Percentiles rank a stretch among this genome's conserved stretches.
Conservation (phyloP, 2,113 vertebrate genomes). For the Electrona antarctica region DNA sequence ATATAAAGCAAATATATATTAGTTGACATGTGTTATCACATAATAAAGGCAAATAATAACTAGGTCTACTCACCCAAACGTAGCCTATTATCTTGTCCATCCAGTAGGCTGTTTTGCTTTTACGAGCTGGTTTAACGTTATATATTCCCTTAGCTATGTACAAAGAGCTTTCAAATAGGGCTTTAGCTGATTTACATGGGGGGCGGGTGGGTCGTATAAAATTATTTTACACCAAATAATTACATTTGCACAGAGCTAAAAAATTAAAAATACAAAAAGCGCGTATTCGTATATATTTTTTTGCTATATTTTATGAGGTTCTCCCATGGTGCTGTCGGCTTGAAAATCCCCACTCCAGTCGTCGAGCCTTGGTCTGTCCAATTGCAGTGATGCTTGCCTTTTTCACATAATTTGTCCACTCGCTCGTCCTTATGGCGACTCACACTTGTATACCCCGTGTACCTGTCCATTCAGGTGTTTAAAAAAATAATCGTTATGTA, state of each 20-base stretch:
- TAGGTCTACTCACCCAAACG: constrained; percentile 66
- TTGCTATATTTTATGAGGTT: background rate
- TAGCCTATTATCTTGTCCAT: constrained; percentile 32
- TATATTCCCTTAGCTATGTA: constrained; percentile 34
- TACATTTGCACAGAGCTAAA: constrained; percentile 1
- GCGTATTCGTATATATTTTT: background rate
- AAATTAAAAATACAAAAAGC: background rate
- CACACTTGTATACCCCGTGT: constrained; percentile 28
- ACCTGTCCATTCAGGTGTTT: constrained; percentile 50
- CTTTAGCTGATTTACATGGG: constrained; percentile 22
- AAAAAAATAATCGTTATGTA: constrained; percentile 42
- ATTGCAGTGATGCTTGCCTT: constrained; percentile 44
- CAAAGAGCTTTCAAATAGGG: constrained; percentile 18
- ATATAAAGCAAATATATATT: background rate
- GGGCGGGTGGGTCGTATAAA: constrained; percentile 13
- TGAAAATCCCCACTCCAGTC: constrained; percentile 63
- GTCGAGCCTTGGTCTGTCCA: constrained; percentile 60
- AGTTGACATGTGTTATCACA: background rate
- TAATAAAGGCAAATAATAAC: constrained; percentile 7
- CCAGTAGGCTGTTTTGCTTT: constrained; percentile 11
- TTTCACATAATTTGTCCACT: constrained; percentile 7
- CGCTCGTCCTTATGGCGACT: constrained; percentile 38
- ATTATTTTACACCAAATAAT: constrained; percentile 33
- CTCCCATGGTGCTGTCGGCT: constrained; percentile 41
- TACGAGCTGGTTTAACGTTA: background rate